phyloP scores from a whole-genome alignment of 2,888 invertebrate species.

The Trissolcus japonicus region DNA sequence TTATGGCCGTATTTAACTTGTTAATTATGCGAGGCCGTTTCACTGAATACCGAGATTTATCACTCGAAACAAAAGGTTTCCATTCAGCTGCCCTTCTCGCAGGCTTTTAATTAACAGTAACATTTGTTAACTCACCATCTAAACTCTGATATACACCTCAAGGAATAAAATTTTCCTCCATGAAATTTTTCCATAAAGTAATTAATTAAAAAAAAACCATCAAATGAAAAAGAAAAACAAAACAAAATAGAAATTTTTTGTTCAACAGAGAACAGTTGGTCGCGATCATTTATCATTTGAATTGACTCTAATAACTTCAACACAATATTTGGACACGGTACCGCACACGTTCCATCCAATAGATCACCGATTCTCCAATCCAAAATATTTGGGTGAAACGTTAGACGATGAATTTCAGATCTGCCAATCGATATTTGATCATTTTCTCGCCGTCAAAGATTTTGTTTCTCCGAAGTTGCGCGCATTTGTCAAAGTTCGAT shows the following conservation, averaged over 20 bases:
- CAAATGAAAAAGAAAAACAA: neutral
- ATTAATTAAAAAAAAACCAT: constrained; percentile 22
- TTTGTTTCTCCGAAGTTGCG: no score
- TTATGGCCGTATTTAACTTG: constrained; percentile 48
- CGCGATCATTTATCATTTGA: constrained; percentile 34
- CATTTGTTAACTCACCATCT: constrained; percentile 18
- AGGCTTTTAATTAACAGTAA: constrained; percentile 33
- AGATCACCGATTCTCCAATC: neutral
- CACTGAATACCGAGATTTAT: constrained; percentile 38
- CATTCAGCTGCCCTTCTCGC: constrained; percentile 31
- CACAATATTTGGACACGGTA: constrained; percentile 28
- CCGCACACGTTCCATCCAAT: constrained; percentile 16
- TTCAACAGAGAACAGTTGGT: constrained; percentile 12
- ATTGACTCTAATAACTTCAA: constrained; percentile 30
- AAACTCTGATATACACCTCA: neutral
- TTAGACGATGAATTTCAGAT: constrained; percentile 3
- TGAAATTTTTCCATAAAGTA: no score
- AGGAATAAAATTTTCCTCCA: neutral
- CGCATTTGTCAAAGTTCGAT: no score
- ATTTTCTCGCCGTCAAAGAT: constrained; percentile 1
- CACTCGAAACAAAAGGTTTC: constrained; percentile 36
- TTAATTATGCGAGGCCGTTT: constrained; percentile 37
- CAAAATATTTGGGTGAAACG: constrained; percentile 17
- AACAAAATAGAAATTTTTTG: neutral
- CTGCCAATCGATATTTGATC: constrained; percentile 12